These are phyloP conservation scores for Galaxias olidus DNA, from an alignment of 2,797 vertebrate genomes.

Conservation along the genomic window DNA sequence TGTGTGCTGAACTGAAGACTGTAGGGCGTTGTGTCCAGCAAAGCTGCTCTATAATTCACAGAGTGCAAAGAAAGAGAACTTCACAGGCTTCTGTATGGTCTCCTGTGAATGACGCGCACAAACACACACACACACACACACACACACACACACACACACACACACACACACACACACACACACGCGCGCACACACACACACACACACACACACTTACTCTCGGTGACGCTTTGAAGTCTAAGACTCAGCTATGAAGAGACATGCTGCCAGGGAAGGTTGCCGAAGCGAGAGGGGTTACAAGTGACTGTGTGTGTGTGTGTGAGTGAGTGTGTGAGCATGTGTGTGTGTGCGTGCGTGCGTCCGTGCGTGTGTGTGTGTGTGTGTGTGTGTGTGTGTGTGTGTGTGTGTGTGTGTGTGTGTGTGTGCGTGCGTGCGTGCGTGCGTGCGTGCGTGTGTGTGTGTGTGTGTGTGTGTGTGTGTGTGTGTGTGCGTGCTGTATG, in stretches of 20 bases:
- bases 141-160: no score
- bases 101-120: no score
- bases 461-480: conserved; percentile 20
- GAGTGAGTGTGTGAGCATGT: conserved; percentile 22
- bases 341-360: conserved; percentile 26
- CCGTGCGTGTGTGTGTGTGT: conserved; percentile 12
- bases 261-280: conserved; percentile 55
- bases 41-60: no score
- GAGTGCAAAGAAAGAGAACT: no score
- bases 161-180: no score
- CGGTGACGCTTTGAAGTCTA: conserved; percentile 52
- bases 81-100: no score
- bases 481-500: no score
- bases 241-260: conserved; percentile 43
- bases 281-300: conserved; percentile 42
- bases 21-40: no score
- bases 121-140: no score
- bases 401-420: conserved; percentile 19
- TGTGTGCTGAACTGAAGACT: no score
- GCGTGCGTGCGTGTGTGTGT: background rate
- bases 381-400: conserved; percentile 1
- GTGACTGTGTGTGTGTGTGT: conserved; percentile 11
- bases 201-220: background rate
- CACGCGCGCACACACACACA: no score
- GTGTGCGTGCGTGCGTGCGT: conserved; percentile 5